These are phyloP conservation scores for Rhynchophorus ferrugineus DNA, from an alignment of 1,140 invertebrate genomes.

Conservation along the genomic window DNA sequence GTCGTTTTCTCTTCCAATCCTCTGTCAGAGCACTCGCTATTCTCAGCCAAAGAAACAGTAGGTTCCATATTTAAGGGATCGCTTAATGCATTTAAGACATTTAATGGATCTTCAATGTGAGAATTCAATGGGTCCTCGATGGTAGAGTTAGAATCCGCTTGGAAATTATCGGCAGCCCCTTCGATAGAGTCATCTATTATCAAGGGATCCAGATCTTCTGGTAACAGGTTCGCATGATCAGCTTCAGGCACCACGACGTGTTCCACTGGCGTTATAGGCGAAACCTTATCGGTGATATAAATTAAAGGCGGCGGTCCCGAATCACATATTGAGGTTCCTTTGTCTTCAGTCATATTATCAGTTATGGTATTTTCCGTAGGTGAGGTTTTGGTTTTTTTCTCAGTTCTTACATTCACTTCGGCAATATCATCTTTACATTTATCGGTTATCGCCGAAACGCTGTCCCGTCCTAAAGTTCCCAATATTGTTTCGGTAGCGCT, in stretches of 20 bases:
- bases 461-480: no score
- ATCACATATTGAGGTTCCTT: not conserved
- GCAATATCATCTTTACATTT: no score
- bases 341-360: no score
- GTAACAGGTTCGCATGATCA: not conserved
- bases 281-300: not conserved
- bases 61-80: no score
- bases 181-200: constrained; percentile 4
- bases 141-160: constrained; percentile 7
- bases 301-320: constrained; percentile 4
- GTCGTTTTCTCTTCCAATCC: no score
- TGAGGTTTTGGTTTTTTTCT: no score
- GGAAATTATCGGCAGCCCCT: not conserved
- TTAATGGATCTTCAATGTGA: not conserved
- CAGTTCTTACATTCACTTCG: no score
- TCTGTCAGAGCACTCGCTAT: no score
- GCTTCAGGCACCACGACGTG: constrained; percentile 7
- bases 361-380: no score
- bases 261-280: constrained; percentile 1
- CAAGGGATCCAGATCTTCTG: constrained; percentile 15
- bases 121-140: constrained; percentile 4
- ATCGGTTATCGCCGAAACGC: no score
- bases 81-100: no score
- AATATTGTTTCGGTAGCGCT: not conserved
- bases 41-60: no score